Evolutionary conservation across 2,113 vertebrate species (phyloP).

Genomic region (Peromyscus maniculatus): DNA sequence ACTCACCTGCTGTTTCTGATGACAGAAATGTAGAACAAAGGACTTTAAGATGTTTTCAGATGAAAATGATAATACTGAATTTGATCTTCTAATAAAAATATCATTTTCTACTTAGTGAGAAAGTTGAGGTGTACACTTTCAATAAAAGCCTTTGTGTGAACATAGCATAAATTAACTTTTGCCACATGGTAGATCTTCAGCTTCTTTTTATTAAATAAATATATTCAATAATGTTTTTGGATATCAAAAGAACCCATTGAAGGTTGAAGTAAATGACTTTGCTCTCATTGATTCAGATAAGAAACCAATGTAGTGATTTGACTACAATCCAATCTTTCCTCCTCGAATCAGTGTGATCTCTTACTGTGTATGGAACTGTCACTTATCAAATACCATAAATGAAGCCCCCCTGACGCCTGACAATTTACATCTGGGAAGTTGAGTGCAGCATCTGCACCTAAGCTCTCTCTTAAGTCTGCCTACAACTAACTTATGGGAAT

Average conservation of each 20-base stretch:
- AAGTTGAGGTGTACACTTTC: conserved; percentile 35
- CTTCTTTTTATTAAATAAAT: conserved; percentile 30
- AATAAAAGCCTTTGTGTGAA: conserved; percentile 23
- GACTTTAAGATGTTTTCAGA: conserved; percentile 46
- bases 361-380: neutral
- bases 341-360: neutral
- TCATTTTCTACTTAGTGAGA: conserved; percentile 17
- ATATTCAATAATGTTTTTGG: conserved; percentile 6
- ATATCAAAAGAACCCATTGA: neutral
- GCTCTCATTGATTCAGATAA: conserved; percentile 27
- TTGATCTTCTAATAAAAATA: conserved; percentile 26
- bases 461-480: conserved; percentile 41
- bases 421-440: conserved; percentile 40
- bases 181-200: neutral
- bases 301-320: neutral
- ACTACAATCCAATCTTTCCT: neutral
- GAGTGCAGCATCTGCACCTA: conserved; percentile 16
- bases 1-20: neutral
- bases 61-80: neutral
- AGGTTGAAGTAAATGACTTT: conserved; percentile 37
- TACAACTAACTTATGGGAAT: conserved; percentile 54
- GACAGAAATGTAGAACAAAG: neutral
- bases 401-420: neutral
- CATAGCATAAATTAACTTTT: conserved; percentile 50
- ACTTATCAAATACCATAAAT: neutral